phyloP scores from a whole-genome alignment of 2,797 vertebrate species.

The Crossoptilon crossoptilon region DNA sequence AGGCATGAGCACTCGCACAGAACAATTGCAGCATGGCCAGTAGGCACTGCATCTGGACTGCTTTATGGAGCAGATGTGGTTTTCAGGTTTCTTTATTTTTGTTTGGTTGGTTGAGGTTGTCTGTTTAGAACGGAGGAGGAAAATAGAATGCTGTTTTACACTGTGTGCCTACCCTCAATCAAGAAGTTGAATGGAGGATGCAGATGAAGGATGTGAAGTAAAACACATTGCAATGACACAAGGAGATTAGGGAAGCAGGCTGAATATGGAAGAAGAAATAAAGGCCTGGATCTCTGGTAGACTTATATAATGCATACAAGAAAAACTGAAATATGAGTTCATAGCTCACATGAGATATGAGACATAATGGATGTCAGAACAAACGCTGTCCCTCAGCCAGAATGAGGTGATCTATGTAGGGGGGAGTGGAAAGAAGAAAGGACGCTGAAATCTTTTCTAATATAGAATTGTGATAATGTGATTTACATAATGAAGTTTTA shows the following conservation, averaged over 20 bases:
- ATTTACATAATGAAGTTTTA: not conserved
- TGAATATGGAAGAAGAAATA: not conserved
- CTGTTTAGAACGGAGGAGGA: not conserved
- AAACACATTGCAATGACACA: not conserved
- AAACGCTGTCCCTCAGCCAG: not conserved
- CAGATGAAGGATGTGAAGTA: not conserved
- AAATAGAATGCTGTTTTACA: not conserved
- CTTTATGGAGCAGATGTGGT: constrained; percentile 57
- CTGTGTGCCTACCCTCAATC: not conserved
- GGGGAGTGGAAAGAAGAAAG: not conserved
- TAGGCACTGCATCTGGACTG: constrained; percentile 61
- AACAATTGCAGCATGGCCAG: constrained; percentile 59
- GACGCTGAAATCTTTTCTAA: not conserved
- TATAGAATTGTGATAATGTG: not conserved
- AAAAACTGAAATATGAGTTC: not conserved
- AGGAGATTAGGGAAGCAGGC: not conserved
- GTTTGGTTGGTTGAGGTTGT: not conserved
- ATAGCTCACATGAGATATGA: not conserved
- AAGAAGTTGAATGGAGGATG: not conserved
- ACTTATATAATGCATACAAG: too few relatives aligned
- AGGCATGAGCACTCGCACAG: constrained; percentile 41
- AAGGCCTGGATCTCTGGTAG: not conserved
- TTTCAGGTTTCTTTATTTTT: constrained; percentile 14
- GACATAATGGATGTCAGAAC: not conserved
- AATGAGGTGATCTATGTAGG: not conserved